Base-by-base conservation (phyloP, 2,888 invertebrate species). In the Harpalus rubripes region DNA sequence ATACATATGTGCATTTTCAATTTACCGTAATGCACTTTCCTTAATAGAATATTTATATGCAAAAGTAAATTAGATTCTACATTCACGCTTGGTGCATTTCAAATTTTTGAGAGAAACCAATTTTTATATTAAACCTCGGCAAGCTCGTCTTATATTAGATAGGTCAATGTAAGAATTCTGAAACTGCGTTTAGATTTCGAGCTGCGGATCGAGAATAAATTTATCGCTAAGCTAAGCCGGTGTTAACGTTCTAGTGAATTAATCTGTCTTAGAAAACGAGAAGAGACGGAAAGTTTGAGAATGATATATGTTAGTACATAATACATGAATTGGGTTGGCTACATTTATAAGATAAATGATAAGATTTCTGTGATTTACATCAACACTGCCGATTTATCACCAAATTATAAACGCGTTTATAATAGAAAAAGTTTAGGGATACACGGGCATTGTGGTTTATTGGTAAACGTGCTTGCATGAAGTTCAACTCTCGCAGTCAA, bases 161-260 rank as follows among this genome's bases (percentile, higher is more conserved):
- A 52, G 10, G 10, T 8, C 10, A 12, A 52, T 3, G 44, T 8
- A 52, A 52, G 10, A 52, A 52, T 2, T 52, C 10, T 10, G 44
- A 3, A 8, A 52, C 1, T 52, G 44, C 2, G 44, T 52, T 52
- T 44, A 8, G 44, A 52, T 52, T 52, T 8, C 10, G 10, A 12
- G 44, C 3, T 52, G 8, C 6, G 12, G 12, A 52, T 52, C 44
- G 10, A 12, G 44, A 52, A 32, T 7, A 68, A 68, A 68, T 68
- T 68, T 39, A 68, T 39, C 39, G 15, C 7, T 26, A 15, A 68
- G 59, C 7, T 15, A 16, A 59, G 59, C 16, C 59, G 15, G 59
- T 59, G 68, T 68, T 68, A 68, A 39, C 39, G 68, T 68, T 39
- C 68, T 39, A 68, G 39, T 68, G 68, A 68, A 68, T 68, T 68